Conservation (phyloP, 1,140 invertebrate species). For the Hermatobates lingyangjiaoensis region DNA sequence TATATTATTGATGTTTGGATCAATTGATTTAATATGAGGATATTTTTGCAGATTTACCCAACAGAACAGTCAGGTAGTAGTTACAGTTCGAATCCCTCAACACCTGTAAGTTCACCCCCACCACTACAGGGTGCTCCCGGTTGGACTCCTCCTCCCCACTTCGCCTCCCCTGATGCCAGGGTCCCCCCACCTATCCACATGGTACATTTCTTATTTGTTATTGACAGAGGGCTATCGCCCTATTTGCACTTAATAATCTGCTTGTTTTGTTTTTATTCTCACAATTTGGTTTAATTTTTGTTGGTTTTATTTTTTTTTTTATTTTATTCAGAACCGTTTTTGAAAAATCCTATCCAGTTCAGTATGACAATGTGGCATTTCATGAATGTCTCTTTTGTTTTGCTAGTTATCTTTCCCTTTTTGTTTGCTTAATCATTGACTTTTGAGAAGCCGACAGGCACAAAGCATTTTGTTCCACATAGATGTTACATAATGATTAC, state of each 20-base stretch:
- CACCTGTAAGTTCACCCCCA: slow-evolving; percentile 68
- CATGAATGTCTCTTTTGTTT: no score
- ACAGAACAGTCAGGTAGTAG: slow-evolving; percentile 77
- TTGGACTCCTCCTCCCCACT: slow-evolving; percentile 16
- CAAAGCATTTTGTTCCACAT: slow-evolving; percentile 4
- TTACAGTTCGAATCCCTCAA: slow-evolving; percentile 80
- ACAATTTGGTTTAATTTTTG: slow-evolving; percentile 6
- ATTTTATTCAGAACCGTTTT: no score
- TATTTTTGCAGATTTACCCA: slow-evolving; percentile 53
- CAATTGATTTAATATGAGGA: no score
- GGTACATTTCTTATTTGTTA: slow-evolving; percentile 23
- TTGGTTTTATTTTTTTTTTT: no score
- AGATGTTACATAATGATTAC: neutral
- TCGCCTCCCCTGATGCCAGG: slow-evolving; percentile 20
- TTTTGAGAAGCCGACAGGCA: no score
- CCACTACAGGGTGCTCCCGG: slow-evolving; percentile 25
- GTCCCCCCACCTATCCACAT: slow-evolving; percentile 23
- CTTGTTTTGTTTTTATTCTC: neutral
- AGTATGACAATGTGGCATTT: no score
- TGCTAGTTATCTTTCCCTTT: no score
- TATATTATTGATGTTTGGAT: no score
- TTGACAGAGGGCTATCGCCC: neutral
- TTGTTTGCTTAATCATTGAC: no score
- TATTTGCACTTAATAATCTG: neutral
- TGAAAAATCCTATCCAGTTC: no score